A percentile compares a stretch with the other conserved stretches of the same genome.
phyloP scores from a whole-genome alignment of 1,140 invertebrate species.

The Drosophila littoralis region DNA sequence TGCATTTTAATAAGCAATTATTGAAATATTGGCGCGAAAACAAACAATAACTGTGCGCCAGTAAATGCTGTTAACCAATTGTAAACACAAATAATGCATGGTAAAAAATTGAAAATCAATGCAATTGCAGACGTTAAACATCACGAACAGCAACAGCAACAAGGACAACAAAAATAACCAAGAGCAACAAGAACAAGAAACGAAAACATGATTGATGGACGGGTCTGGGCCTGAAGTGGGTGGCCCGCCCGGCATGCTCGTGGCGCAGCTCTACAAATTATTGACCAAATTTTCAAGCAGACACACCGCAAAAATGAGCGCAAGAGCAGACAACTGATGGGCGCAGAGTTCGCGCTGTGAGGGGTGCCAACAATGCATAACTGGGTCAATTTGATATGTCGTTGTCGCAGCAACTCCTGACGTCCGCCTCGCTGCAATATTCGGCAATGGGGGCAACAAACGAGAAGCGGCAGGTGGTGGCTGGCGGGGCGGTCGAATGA shows the following conservation, averaged over 20 bases:
- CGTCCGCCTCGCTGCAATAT: slow-evolving; percentile 50
- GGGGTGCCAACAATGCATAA: slow-evolving; percentile 51
- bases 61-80: slow-evolving; percentile 53
- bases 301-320: slow-evolving; percentile 71
- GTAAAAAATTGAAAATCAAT: slow-evolving; percentile 70
- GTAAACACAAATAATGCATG: slow-evolving; percentile 59
- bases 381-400: slow-evolving; percentile 80
- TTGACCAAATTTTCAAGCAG: slow-evolving; percentile 80
- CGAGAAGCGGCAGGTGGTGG: background rate
- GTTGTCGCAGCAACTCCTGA: slow-evolving; percentile 74
- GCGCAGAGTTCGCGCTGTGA: background rate
- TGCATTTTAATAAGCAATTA: slow-evolving; percentile 46
- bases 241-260: background rate
- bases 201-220: slow-evolving; percentile 60
- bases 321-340: slow-evolving; percentile 71
- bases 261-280: slow-evolving; percentile 62
- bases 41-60: slow-evolving; percentile 23
- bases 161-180: slow-evolving; percentile 42
- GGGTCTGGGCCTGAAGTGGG: background rate
- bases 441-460: slow-evolving; percentile 45
- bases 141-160: slow-evolving; percentile 24
- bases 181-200: slow-evolving; percentile 37
- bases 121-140: slow-evolving; percentile 68
- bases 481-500: slow-evolving; percentile 36
- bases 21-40: slow-evolving; percentile 33